phyloP scores from a whole-genome alignment of 2,888 invertebrate genomes.

The Ceramica pisi region DNA sequence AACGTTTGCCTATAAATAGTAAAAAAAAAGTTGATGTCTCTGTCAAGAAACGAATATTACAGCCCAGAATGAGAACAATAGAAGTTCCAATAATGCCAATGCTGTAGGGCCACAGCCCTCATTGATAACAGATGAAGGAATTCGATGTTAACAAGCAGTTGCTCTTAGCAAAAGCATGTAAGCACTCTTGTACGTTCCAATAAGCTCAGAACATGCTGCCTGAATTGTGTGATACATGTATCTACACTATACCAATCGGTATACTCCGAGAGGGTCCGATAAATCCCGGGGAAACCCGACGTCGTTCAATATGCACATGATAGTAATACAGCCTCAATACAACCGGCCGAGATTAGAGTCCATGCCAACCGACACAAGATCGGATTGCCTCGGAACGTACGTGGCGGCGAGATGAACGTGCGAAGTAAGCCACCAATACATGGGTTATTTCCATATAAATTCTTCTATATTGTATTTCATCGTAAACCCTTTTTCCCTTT shows the following conservation, averaged over 20 bases:
- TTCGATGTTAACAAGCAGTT: neutral
- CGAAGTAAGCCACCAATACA: constrained; percentile 50
- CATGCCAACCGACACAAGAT: constrained; percentile 50
- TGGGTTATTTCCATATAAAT: constrained; percentile 48
- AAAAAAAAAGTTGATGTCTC: too few species aligned
- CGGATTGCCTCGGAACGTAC: constrained; percentile 53
- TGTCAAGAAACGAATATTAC: neutral
- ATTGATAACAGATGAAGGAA: neutral
- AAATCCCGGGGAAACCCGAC: constrained; percentile 55
- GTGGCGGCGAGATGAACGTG: constrained; percentile 47
- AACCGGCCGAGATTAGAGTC: constrained; percentile 59
- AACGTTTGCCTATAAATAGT: too few species aligned
- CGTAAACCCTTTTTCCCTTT: constrained; percentile 32
- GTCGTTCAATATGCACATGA: constrained; percentile 61
- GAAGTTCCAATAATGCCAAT: too few species aligned
- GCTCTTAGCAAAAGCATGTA: constrained; percentile 2
- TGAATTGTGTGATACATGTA: constrained; percentile 53
- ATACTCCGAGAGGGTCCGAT: constrained; percentile 53
- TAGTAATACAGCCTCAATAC: constrained; percentile 57
- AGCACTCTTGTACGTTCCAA: constrained; percentile 39
- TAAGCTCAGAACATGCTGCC: constrained; percentile 49
- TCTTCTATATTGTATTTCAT: constrained; percentile 36
- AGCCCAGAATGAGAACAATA: neutral
- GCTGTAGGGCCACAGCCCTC: too few species aligned
- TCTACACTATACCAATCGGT: constrained; percentile 41